Percentiles rank a stretch among this genome's conserved stretches.
Conservation (phyloP, 1,140 invertebrate species). For the Rhyzopertha dominica region DNA sequence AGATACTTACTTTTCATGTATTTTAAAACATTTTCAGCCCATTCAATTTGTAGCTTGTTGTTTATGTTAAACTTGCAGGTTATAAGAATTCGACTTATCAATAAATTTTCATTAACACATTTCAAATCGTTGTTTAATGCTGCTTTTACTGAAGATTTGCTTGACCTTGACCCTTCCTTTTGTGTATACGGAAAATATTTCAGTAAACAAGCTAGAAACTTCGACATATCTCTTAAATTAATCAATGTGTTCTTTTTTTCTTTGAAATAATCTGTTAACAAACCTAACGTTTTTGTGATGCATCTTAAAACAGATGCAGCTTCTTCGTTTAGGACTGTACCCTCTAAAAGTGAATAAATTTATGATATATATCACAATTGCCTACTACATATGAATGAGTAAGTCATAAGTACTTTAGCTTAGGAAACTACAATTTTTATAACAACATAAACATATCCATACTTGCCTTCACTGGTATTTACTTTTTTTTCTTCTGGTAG, state of each 20-base stretch:
- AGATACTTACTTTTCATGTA: constrained; percentile 49
- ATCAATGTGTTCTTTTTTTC: not conserved
- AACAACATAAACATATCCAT: too few relatives aligned
- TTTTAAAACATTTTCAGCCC: constrained; percentile 41
- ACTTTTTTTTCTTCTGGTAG: constrained; percentile 43
- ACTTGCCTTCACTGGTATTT: constrained; percentile 11
- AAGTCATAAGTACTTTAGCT: constrained; percentile 2
- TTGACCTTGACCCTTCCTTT: constrained; percentile 19
- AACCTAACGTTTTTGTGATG: constrained; percentile 31
- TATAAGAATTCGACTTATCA: constrained; percentile 50
- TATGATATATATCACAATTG: not conserved
- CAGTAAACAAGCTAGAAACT: constrained; percentile 30
- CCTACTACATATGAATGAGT: constrained; percentile 1
- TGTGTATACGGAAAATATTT: constrained; percentile 32
- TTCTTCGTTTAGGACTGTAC: constrained; percentile 29
- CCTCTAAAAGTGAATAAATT: constrained; percentile 19
- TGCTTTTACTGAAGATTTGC: constrained; percentile 16
- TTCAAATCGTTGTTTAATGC: constrained; percentile 46
- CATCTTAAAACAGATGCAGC: constrained; percentile 30
- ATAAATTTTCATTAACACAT: constrained; percentile 50
- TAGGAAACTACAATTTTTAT: not conserved
- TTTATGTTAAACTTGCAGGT: constrained; percentile 46
- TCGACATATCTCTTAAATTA: constrained; percentile 24
- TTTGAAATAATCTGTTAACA: constrained; percentile 30
- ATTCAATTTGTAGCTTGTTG: constrained; percentile 40